Conservation (phyloP, 2,113 vertebrate species). For the Atherinomorus stipes region DNA sequence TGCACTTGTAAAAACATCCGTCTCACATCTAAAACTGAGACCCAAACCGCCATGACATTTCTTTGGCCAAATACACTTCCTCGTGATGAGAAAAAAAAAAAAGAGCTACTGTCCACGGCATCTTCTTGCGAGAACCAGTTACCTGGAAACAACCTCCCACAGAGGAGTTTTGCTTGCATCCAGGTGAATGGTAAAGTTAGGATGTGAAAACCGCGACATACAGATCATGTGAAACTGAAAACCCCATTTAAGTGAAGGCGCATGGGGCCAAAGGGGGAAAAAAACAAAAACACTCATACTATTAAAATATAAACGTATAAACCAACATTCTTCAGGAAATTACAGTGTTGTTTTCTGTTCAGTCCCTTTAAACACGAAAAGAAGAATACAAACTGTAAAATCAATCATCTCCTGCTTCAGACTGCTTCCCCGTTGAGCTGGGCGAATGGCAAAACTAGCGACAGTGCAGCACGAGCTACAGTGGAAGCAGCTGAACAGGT, state of each 20-base stretch:
- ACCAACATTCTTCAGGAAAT: constrained; percentile 63
- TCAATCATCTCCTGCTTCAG: not conserved
- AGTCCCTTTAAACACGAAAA: constrained; percentile 25
- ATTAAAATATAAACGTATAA: constrained; percentile 38
- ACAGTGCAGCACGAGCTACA: constrained; percentile 28
- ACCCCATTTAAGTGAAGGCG: constrained; percentile 29
- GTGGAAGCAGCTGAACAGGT: constrained; percentile 35
- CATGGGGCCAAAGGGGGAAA: not conserved
- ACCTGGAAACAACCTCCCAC: not conserved
- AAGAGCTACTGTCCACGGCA: not conserved
- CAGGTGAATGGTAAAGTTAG: not conserved
- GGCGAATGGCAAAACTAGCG: constrained; percentile 29
- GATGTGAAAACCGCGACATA: constrained; percentile 1
- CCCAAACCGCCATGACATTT: constrained; percentile 3
- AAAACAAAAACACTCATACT: constrained; percentile 29
- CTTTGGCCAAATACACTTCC: constrained; percentile 54
- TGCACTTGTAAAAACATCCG: constrained; percentile 45
- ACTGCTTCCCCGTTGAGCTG: constrained; percentile 33
- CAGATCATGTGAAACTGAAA: not conserved
- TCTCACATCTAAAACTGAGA: not conserved
- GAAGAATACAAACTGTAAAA: constrained; percentile 5
- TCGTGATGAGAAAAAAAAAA: not conserved
- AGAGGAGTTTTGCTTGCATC: not conserved
- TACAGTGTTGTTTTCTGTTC: constrained; percentile 46
- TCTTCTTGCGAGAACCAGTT: not conserved